Conservation (phyloP, 2,113 vertebrate genomes). For the Merops nubicus region DNA sequence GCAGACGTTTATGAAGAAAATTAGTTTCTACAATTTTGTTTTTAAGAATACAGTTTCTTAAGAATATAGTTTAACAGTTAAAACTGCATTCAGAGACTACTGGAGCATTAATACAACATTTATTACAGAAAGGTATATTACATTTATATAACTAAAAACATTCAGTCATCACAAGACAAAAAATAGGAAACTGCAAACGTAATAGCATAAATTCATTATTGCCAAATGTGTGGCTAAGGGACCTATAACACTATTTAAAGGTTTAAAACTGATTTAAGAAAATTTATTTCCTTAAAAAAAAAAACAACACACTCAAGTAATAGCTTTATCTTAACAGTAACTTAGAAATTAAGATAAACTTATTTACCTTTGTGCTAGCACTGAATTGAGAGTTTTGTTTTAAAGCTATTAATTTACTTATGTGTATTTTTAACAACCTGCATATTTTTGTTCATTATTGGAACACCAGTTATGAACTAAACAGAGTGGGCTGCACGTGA, state of each 20-base stretch:
- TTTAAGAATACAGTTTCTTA: background rate
- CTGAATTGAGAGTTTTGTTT: background rate
- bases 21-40: background rate
- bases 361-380: background rate
- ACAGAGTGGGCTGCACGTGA: background rate
- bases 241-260: background rate
- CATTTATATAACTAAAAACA: background rate
- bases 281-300: background rate
- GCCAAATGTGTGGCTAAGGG: background rate
- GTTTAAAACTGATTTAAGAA: background rate
- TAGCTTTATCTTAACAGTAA: background rate
- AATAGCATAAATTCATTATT: background rate
- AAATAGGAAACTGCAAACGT: background rate
- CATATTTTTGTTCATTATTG: background rate
- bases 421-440: background rate
- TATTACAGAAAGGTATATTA: background rate
- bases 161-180: background rate
- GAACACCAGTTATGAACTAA: background rate
- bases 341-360: background rate
- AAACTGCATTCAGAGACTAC: constrained; percentile 4
- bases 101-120: background rate
- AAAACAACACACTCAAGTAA: background rate
- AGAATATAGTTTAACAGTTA: background rate
- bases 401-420: background rate
- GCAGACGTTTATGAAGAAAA: constrained; percentile 20